phyloP scores from a whole-genome alignment of 2,113 vertebrate genomes.

The Ceuthmochares aereus region DNA sequence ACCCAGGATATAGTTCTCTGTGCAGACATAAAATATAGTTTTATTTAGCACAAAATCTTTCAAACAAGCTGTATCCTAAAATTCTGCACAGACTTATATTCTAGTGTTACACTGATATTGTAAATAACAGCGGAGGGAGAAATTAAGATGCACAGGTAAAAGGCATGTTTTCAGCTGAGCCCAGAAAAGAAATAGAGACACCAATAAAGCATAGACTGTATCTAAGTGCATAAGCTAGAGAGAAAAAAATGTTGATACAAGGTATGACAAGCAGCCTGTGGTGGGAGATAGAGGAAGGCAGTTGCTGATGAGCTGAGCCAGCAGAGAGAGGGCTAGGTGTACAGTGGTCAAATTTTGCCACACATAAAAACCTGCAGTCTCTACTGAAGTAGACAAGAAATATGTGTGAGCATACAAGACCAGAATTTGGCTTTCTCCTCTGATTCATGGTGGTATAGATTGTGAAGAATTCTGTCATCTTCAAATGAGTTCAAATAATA shows the following conservation, averaged over 20 bases:
- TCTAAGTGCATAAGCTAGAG: background rate
- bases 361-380: background rate
- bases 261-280: background rate
- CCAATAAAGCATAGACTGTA: background rate
- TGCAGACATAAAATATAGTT: constrained; percentile 30
- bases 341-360: background rate
- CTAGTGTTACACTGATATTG: background rate
- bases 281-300: background rate
- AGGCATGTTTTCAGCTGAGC: constrained; percentile 19
- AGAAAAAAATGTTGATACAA: background rate
- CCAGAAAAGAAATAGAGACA: background rate
- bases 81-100: background rate
- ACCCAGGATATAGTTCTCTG: background rate
- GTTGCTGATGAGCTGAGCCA: background rate
- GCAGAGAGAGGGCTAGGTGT: background rate
- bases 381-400: background rate
- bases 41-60: constrained; percentile 22
- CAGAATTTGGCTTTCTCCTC: background rate
- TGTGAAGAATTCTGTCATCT: background rate
- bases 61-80: constrained; percentile 20
- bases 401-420: background rate
- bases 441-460: background rate
- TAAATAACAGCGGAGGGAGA: constrained; percentile 31
- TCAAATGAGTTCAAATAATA: background rate
- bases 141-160: constrained; percentile 7